Evolutionary conservation across 2,797 vertebrate genomes (phyloP).

Genomic region (Sebastiscus albofasciatus): DNA sequence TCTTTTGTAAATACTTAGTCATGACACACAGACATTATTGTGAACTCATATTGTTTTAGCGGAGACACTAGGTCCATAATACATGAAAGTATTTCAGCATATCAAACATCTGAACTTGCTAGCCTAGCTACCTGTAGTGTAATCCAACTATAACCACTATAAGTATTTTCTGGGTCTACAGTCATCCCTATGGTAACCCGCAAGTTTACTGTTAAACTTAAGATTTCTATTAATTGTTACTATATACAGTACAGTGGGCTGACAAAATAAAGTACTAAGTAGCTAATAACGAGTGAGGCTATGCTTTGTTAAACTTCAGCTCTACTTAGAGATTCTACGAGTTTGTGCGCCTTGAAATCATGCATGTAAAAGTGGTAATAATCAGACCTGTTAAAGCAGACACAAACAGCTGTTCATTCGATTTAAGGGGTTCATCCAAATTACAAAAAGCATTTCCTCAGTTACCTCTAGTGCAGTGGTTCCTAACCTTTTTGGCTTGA

Average conservation of each 20-base stretch:
- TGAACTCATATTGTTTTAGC: conserved; percentile 19
- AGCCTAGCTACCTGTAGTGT: conserved; percentile 18
- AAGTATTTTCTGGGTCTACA: conserved; percentile 15
- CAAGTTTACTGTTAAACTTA: conserved; percentile 1
- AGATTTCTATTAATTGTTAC: not conserved
- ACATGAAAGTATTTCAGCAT: conserved; percentile 7
- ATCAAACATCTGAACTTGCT: conserved; percentile 9
- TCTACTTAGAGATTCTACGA: not conserved
- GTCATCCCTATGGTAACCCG: not conserved
- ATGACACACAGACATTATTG: not conserved
- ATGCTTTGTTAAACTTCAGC: not conserved
- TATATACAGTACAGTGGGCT: not conserved
- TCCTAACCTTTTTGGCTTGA: not conserved
- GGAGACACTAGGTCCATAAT: not conserved
- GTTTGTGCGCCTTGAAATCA: not conserved
- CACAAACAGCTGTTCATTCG: not conserved
- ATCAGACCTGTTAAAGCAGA: not conserved
- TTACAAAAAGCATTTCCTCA: not conserved
- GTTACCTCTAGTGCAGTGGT: not conserved
- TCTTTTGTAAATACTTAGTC: conserved; percentile 49
- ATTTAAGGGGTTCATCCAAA: not conserved
- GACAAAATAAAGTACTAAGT: not conserved
- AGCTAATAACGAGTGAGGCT: not conserved
- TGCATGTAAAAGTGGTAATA: not conserved
- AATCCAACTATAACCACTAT: not conserved